Evolutionary conservation across 2,113 vertebrate genomes (phyloP), one percentile per base, ranked within the genome.

Genomic region (Leptobrachium ailaonicum): DNA sequence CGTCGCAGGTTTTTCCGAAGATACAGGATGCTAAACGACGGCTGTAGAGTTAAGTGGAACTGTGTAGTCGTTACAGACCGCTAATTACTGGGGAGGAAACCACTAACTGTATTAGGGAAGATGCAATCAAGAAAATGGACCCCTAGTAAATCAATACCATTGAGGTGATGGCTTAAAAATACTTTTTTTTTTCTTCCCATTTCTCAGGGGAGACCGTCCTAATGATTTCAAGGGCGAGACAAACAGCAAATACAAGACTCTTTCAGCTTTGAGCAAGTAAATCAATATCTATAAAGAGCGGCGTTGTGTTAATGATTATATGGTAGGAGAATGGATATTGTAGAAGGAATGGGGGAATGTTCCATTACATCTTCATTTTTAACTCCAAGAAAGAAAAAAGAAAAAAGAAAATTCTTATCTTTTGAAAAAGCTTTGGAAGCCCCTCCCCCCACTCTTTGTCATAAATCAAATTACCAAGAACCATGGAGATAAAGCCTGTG

Each of bases 51-150:
- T 66, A 64, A 71, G 45, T 12, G 86, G 86, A 84, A 86, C 75
- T 77, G 74, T 75, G 85, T 84, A 83, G 10, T 83, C 85, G 82
- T 89, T 88, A 85, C 85, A 84, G 83, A 85, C 85, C 84, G 86
- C 75, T 71, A 75, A 81, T 78, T 41, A 71, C 83, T 77, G 70
- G 76, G 83, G 76, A 85, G 87, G 85, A 89, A 88, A 89, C 85
- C 84, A 81, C 84, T 87, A 85, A 86, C 88, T 77, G 85, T 87
- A 87, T 86, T 89, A 86, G 83, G 85, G 82, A 88, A 84, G 83
- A 88, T 77, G 80, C 85, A 89, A 91, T 90, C 88, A 87, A 83
- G 83, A 90, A 87, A 90, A 87, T 83, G 79, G 85, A 80, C 83
- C 68, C 74, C 85, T 83, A 84, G 54, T 69, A 83, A 32, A 84